A percentile compares a stretch with the other conserved stretches of the same genome.
phyloP scores from a whole-genome alignment of 2,888 invertebrate genomes.

The Caenorhabditis doughertyi region DNA sequence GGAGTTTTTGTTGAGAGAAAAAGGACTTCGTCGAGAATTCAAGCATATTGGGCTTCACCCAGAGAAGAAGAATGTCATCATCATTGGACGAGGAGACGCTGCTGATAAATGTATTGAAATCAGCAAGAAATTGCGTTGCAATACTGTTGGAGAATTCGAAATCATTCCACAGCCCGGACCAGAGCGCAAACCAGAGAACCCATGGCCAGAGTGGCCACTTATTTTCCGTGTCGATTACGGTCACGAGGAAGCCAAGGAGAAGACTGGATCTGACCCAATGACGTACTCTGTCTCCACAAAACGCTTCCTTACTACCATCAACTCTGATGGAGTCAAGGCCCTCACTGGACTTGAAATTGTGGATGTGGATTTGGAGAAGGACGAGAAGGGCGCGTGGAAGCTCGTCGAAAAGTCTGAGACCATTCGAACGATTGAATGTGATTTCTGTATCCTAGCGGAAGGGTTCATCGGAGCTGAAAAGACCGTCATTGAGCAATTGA shows the following conservation, averaged over 20 bases:
- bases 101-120: slow-evolving; percentile 99
- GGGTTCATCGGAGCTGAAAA: slow-evolving; percentile 87
- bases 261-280: slow-evolving; percentile 92
- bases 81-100: slow-evolving; percentile 92
- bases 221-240: slow-evolving; percentile 98
- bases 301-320: slow-evolving; percentile 76
- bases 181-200: slow-evolving; percentile 91
- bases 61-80: slow-evolving; percentile 94
- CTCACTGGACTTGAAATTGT: slow-evolving; percentile 93
- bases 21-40: slow-evolving; percentile 89
- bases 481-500: slow-evolving; percentile 89
- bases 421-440: slow-evolving; percentile 89
- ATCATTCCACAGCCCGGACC: slow-evolving; percentile 95
- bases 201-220: slow-evolving; percentile 99
- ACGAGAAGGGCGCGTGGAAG: slow-evolving; percentile 90
- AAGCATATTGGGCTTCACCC: slow-evolving; percentile 87
- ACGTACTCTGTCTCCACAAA: slow-evolving; percentile 95
- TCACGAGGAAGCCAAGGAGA: slow-evolving; percentile 92
- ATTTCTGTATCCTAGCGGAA: slow-evolving; percentile 95
- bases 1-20: slow-evolving; percentile 97
- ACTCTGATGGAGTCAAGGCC: slow-evolving; percentile 76
- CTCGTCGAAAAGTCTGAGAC: slow-evolving; percentile 92
- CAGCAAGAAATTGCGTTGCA: slow-evolving; percentile 93
- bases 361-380: slow-evolving; percentile 86
- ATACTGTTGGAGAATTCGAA: slow-evolving; percentile 95